Base-by-base conservation (phyloP, 2,113 vertebrate species). In the Catharus minimus region DNA sequence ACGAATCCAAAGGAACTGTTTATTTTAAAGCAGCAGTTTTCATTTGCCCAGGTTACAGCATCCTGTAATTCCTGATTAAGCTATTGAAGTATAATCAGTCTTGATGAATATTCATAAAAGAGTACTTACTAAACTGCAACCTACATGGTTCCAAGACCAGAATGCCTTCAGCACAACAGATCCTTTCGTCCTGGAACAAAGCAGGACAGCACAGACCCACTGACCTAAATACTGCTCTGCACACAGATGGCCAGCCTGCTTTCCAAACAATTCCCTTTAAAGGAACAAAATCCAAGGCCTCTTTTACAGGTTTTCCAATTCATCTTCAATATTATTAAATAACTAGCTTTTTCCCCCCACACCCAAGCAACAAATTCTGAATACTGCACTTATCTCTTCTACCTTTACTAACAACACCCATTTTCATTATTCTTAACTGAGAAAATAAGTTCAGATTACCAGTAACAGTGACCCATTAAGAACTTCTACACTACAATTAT, bases 161-260 rank as follows among this genome's bases (percentile, higher is more conserved):
- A 94, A 90, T 46, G 88, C 88, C 92, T 77, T 36, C 66, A 91
- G 66, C 89, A 88, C 55, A 95, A 66, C 52, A 81, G 75, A 88
- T 78, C 76, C 84, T 82, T 82, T 85, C 4, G 27, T 71, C 64
- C 75, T 55, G 58, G 64, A 86, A 83, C 72, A 92, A 91, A 86
- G 85, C 94, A 81, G 88, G 92, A 82, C 73, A 79, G 93, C 88
- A 76, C 36, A 95, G 92, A 92, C 93, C 91, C 91, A 95, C 92
- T 97, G 94, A 97, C 94, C 94, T 96, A 95, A 94, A 97, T 96
- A 94, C 85, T 74, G 78, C 49, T 55, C 77, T 32, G 67, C 92
- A 92, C 62, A 74, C 95, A 94, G 94, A 95, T 77, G 88, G 95
- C 84, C 90, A 85, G 72, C 46, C 66, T 79, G 81, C 86, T 87